Evolutionary conservation across 2,113 vertebrate genomes (phyloP).

Genomic region (Calypte anna): DNA sequence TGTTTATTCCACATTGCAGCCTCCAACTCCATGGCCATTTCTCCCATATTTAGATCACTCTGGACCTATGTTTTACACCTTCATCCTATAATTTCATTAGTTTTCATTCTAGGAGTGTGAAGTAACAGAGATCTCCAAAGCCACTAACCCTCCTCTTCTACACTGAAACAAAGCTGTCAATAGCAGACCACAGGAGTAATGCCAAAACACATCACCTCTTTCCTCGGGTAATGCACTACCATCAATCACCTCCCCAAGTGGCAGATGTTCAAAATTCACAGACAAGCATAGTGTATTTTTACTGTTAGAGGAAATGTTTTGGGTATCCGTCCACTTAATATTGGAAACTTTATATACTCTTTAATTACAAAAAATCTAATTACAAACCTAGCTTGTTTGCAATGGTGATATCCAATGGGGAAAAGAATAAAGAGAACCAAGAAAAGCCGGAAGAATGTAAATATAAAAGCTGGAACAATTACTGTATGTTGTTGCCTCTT

Average conservation of each 20-base stretch:
- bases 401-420: neutral
- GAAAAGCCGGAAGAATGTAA: neutral
- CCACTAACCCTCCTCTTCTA: neutral
- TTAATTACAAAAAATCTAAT: neutral
- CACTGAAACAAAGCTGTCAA: neutral
- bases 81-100: neutral
- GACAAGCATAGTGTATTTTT: neutral
- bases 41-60: neutral
- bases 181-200: rapidly evolving
- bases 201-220: neutral
- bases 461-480: neutral
- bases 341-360: neutral
- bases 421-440: neutral
- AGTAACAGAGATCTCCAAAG: neutral
- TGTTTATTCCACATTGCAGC: neutral
- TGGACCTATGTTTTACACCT: neutral
- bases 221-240: neutral
- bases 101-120: neutral
- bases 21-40: neutral
- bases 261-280: neutral
- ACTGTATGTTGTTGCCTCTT: neutral
- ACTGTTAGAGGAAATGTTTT: neutral
- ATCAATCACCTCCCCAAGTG: neutral
- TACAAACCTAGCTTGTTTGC: neutral
- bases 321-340: neutral